phyloP scores from a whole-genome alignment of 2,888 invertebrate species.

The Lasiommata megera region DNA sequence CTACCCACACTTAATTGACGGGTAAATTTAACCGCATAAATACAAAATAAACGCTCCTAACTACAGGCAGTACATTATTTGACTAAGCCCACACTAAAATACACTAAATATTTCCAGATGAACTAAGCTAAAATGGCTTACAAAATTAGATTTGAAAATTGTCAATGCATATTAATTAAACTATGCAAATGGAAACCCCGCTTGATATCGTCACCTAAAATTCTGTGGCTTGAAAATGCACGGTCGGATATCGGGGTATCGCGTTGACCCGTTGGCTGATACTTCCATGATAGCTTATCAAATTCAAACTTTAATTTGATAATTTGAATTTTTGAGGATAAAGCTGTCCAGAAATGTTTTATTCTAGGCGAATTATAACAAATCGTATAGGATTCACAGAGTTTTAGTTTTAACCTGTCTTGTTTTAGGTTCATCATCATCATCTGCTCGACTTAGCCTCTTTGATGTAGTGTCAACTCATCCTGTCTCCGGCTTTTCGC shows the following conservation, averaged over 20 bases:
- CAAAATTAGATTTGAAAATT: conserved; percentile 21
- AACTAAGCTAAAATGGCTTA: conserved; percentile 13
- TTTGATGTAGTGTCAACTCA: too few relatives aligned
- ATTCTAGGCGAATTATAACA: too few relatives aligned
- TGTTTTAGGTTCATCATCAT: too few relatives aligned
- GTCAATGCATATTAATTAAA: conserved; percentile 28
- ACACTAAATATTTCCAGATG: not conserved
- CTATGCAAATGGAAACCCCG: conserved; percentile 20
- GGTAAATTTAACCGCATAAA: not conserved
- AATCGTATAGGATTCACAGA: too few relatives aligned
- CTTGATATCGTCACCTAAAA: conserved; percentile 4
- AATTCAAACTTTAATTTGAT: too few relatives aligned
- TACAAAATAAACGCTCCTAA: not conserved
- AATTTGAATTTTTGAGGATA: too few relatives aligned
- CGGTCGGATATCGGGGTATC: not conserved
- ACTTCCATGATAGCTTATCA: too few relatives aligned
- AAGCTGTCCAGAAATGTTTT: too few relatives aligned
- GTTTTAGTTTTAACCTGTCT: too few relatives aligned
- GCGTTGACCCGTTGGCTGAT: not conserved
- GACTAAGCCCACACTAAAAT: not conserved
- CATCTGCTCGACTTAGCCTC: too few relatives aligned
- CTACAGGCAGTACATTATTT: not conserved
- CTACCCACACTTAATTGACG: too few relatives aligned
- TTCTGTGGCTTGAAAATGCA: conserved; percentile 5
- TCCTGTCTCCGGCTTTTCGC: too few relatives aligned